phyloP scores from a whole-genome alignment of 2,113 vertebrate genomes.

The Fukomys damarensis region DNA sequence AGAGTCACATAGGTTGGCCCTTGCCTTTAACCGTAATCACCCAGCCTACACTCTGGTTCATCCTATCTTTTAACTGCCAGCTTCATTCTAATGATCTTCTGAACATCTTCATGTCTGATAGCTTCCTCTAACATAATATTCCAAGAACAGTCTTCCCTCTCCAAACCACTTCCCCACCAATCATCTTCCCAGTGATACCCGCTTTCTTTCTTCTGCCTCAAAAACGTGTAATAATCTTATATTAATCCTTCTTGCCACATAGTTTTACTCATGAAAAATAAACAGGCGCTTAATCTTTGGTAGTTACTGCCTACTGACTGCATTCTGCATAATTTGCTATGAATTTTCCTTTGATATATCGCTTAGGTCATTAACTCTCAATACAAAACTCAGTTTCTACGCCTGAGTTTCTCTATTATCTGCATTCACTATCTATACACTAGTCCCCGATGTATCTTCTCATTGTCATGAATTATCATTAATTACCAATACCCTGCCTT shows the following conservation, averaged over 20 bases:
- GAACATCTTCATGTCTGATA: neutral
- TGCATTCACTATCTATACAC: neutral
- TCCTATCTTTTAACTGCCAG: neutral
- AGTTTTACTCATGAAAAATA: neutral
- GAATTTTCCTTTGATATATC: neutral
- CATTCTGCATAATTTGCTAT: neutral
- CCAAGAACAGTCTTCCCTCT: neutral
- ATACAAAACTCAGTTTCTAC: neutral
- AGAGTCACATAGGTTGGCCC: neutral
- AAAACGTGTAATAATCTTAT: conserved; percentile 1
- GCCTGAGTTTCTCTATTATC: neutral
- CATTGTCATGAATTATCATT: neutral
- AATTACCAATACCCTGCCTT: neutral
- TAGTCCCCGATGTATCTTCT: neutral
- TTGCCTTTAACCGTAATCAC: neutral
- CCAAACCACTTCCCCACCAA: neutral
- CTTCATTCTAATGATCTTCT: neutral
- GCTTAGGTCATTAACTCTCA: neutral
- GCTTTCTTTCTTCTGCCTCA: neutral
- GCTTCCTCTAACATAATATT: neutral
- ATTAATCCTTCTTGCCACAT: neutral
- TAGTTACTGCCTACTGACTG: neutral
- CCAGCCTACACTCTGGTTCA: no score
- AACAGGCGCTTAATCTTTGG: neutral
- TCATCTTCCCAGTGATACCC: neutral